Evolutionary conservation across 1,140 invertebrate genomes (phyloP), one percentile per base, ranked within the genome.

Genomic region (Phymastichus coffea): DNA sequence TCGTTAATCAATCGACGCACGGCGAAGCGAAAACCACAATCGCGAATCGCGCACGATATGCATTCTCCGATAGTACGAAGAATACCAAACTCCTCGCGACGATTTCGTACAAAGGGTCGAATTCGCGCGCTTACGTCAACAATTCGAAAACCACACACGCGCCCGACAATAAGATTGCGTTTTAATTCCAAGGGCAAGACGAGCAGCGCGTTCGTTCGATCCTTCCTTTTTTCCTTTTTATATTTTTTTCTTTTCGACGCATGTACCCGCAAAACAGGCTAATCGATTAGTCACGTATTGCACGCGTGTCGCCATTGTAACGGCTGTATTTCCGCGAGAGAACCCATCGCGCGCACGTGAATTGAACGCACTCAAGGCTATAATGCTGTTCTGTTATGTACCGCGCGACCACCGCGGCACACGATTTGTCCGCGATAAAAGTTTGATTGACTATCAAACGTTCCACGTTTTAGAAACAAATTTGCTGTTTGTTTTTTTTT

Each of bases 141-240:
- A 33, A 44, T 44, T 55, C 28, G 12, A 55, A 47, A 55, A 4
- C 40, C 19, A 28, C 28, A 20, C 41, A 3, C 26, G 26, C 23
- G 19, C 26, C 51, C n/a, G 38, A 38, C 48, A 52, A 38, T 52
- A 25, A 52, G n/a, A n/a, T n/a, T n/a, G n/a, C n/a, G n/a, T n/a
- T n/a, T n/a, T n/a, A n/a, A 14, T 38, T 20, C 25, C 52, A 44
- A 55, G 52, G 52, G 26, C 41, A 20, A n/a, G 6, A 14, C 23
- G 26, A n/a, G n/a, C n/a, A n/a, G n/a, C n/a, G n/a, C n/a, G n/a
- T n/a, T n/a, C n/a, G n/a, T n/a, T n/a, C n/a, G n/a, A n/a, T n/a
- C n/a, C n/a, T n/a, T n/a, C n/a, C n/a, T n/a, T n/a, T n/a, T n/a
- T n/a, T n/a, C n/a, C n/a, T n/a, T n/a, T n/a, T n/a, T n/a, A n/a